Percentiles rank a stretch among this genome's conserved stretches.
These are phyloP conservation scores for Protaetia brevitarsis DNA, from an alignment of 1,140 invertebrate genomes.

Conservation along the genomic window DNA sequence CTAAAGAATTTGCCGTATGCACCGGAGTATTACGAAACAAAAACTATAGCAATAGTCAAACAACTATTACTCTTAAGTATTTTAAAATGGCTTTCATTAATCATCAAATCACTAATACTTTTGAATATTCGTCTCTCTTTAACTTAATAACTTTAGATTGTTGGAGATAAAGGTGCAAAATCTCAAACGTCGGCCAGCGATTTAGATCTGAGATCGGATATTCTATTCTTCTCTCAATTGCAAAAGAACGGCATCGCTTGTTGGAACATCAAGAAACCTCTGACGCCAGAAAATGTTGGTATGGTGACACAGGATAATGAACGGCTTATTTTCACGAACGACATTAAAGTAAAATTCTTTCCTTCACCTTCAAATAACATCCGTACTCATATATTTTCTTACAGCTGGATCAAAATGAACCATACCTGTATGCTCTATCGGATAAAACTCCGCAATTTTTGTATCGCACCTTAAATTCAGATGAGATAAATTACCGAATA, in stretches of 20 bases:
- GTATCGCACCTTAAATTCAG: slow-evolving; percentile 55
- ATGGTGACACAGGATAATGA: slow-evolving; percentile 56
- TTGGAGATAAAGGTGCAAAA: slow-evolving; percentile 58
- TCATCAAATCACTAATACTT: not conserved
- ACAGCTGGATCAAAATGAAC: slow-evolving; percentile 52
- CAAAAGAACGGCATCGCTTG: slow-evolving; percentile 65
- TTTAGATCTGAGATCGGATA: slow-evolving; percentile 55
- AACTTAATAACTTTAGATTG: too few relatives aligned
- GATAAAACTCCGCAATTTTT: slow-evolving; percentile 64
- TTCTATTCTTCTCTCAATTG: slow-evolving; percentile 67
- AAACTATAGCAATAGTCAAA: slow-evolving; percentile 48
- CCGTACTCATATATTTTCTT: slow-evolving; percentile 28
- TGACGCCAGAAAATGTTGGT: slow-evolving; percentile 56
- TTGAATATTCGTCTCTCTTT: too few relatives aligned
- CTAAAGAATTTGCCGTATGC: slow-evolving; percentile 71
- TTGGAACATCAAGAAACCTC: slow-evolving; percentile 62
- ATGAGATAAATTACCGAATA: slow-evolving; percentile 63
- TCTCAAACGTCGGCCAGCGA: slow-evolving; percentile 62
- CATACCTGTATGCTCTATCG: slow-evolving; percentile 63
- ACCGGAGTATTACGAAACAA: slow-evolving; percentile 69
- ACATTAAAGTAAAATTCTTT: slow-evolving; percentile 54
- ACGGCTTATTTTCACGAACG: slow-evolving; percentile 67
- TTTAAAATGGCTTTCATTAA: not conserved
- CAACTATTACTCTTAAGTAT: slow-evolving; percentile 38
- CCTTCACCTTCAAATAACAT: not conserved